Evolutionary conservation across 2,113 vertebrate species (phyloP), one percentile per base, ranked within the genome.

Genomic region (Pseudopodoces humilis): DNA sequence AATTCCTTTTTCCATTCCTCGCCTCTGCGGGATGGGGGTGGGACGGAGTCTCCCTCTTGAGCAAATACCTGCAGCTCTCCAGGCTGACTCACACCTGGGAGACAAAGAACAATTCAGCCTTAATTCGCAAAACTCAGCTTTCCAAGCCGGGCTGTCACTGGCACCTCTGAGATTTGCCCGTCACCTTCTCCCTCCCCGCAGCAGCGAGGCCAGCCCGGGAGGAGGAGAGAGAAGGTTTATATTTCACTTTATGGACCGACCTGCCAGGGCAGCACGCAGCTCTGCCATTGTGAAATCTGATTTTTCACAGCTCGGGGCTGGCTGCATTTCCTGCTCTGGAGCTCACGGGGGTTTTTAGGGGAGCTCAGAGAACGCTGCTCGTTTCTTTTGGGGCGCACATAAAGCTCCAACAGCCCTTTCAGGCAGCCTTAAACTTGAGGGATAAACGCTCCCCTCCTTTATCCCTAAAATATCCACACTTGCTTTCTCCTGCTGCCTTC

Each of bases 71-170:
- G 63, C 74, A 6, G 21, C 81, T 78, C 23, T 27, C 13, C 15
- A 9, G 31, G 10, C 31, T 72, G 86, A 94, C 77, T 92, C 95
- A 88, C 68, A 43, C 49, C 83, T 59, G 44, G 0, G 0, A 96
- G 58, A 96, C 74, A 78, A 96, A 96, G 87, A 83, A 94, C 83
- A 91, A 83, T 10, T 21, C 78, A 35, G 27, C 91, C 55, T 69
- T 7, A 31, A 53, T 64, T 37, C 49, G 52, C 84, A 31, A 44
- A 76, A 24, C 62, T 39, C 74, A 2, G 47, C 84, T 65, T 41
- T 43, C 11, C 41, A 9, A 53, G 69, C 47, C 68, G 88, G 50
- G 83, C 15, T 62, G 69, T 52, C 81, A 44, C 64, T 18, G 71
- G 86, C 85, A 41, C 22, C 58, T 58, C 33, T 33, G 91, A 86